phyloP scores from a whole-genome alignment of 2,797 vertebrate genomes.

The Vireo griseus region DNA sequence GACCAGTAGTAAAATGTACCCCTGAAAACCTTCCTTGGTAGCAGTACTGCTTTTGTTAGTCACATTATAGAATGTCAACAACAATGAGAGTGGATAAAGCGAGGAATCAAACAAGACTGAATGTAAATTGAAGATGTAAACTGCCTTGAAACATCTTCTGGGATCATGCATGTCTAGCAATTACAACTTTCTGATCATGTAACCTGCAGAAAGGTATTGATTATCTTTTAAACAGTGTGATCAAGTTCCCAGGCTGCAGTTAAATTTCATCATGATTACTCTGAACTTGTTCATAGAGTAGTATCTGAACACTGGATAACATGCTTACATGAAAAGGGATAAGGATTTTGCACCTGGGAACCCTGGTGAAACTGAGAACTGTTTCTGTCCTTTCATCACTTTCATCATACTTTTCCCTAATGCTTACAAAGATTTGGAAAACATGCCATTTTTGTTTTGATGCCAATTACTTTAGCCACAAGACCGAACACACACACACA shows the following conservation, averaged over 20 bases:
- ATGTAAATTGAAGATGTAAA: neutral
- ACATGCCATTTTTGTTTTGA: neutral
- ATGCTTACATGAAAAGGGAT: neutral
- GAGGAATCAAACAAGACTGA: neutral
- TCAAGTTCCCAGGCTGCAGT: neutral
- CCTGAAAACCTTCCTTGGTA: neutral
- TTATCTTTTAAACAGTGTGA: neutral
- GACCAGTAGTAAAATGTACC: neutral
- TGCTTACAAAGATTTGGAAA: neutral
- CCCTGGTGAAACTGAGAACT: neutral
- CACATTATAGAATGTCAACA: neutral
- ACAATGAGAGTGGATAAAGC: neutral
- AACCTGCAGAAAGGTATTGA: neutral
- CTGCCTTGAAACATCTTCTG: neutral
- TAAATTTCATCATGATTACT: neutral
- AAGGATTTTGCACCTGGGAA: neutral
- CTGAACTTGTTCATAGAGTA: neutral
- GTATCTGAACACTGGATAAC: neutral
- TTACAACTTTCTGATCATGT: neutral
- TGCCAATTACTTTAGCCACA: neutral
- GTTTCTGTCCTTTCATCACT: neutral
- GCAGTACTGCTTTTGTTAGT: neutral
- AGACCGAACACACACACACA: neutral
- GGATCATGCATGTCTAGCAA: neutral
- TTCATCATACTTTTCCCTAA: neutral